A percentile compares a stretch with the other conserved stretches of the same genome.
These are phyloP conservation scores for Pachymerium ferrugineum DNA, from an alignment of 2,888 invertebrate genomes.

Conservation along the genomic window DNA sequence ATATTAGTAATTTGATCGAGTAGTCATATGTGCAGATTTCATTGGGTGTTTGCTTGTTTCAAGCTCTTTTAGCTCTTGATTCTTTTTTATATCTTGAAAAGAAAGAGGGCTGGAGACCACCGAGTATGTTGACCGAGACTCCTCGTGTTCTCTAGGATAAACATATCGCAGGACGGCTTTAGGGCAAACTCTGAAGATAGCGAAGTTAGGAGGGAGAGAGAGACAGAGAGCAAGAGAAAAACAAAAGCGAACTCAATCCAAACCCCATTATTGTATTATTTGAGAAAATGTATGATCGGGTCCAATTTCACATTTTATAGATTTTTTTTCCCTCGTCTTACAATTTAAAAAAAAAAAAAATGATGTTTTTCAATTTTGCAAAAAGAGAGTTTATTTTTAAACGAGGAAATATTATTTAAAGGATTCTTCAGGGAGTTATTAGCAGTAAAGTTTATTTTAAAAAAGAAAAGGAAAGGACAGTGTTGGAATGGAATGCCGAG, in stretches of 20 bases:
- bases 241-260: slow-evolving; percentile 2
- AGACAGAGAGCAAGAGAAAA: background rate
- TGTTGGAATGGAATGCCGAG: background rate
- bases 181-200: background rate
- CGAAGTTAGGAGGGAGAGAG: background rate
- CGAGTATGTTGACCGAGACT: slow-evolving; percentile 4
- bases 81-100: background rate
- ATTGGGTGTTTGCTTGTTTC: background rate
- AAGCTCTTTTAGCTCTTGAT: slow-evolving; percentile 3
- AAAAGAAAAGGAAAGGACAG: background rate
- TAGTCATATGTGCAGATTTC: slow-evolving; percentile 4
- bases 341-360: too few species aligned
- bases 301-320: background rate
- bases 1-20: background rate
- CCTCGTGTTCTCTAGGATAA: slow-evolving; percentile 3
- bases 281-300: background rate
- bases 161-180: background rate
- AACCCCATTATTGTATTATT: background rate
- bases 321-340: too few species aligned
- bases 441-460: background rate
- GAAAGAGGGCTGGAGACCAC: background rate
- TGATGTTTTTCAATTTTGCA: too few species aligned
- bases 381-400: too few species aligned
- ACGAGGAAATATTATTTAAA: too few species aligned
- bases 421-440: too few species aligned